Evolutionary conservation across 2,888 invertebrate species (phyloP), one percentile per base, ranked within the genome.

Genomic region (Zonitis immaculata): DNA sequence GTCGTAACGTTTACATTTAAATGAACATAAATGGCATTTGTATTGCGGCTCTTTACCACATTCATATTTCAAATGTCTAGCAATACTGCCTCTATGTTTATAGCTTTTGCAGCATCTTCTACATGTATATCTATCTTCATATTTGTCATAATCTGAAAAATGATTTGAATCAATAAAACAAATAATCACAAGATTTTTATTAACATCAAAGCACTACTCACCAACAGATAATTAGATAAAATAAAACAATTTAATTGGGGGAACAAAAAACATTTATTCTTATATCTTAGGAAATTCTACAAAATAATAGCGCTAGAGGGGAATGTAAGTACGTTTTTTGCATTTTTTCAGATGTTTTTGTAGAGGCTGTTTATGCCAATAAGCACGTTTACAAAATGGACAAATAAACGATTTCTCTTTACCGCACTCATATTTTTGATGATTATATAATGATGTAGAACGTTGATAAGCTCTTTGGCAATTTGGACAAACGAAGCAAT

Each of bases 381-480:
- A 65, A 14, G 53, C 43, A 47, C 56, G 57, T 11, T 54, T 42
- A 32, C 65, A 65, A 32, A 52, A 51, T 7, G 48, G n/a, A 70
- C 85, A 86, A 70, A 81, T 79, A 76, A 82, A 82, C 66, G 81
- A 79, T 35, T 84, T 84, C 59, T 79, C 78, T 70, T 59, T 58
- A 7, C 69, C 62, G 4, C 76, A 76, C 51, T 78, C 77, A 59
- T 75, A 75, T 42, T 76, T 70, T 28, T 67, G 58, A 58, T 79
- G 78, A 49, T 70, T 66, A 25, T 68, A 66, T 28, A 78, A 63
- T 3, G 76, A 75, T 27, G 52, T 69, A 4, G 47, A 45, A 1
- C 71, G 71, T 60, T 76, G 78, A 59, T 77, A 78, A 1, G 67
- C 61, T 60, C 76, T 78, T 1, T 72, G 69, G 61, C 78, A 79